These are phyloP conservation scores for Gymnodraco acuticeps DNA, from an alignment of 2,797 vertebrate genomes.

Conservation along the genomic window DNA sequence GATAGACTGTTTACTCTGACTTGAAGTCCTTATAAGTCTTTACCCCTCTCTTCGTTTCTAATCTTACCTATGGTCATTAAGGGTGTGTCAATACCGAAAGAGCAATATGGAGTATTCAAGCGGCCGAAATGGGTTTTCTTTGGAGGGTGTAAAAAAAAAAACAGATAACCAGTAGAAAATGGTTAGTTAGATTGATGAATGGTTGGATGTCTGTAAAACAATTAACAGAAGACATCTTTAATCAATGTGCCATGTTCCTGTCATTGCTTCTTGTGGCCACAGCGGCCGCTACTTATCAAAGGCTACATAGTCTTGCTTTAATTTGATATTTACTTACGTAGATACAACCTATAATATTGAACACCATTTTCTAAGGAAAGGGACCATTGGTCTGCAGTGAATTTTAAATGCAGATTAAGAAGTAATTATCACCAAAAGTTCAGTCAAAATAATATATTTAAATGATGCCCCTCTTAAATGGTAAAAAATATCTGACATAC, in stretches of 20 bases:
- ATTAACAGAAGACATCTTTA: constrained; percentile 1
- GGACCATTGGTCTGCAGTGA: constrained; percentile 74
- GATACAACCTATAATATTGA: constrained; percentile 17
- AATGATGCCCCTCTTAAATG: not conserved
- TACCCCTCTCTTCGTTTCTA: too few relatives aligned
- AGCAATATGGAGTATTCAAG: too few relatives aligned
- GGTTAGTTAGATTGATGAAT: constrained; percentile 4
- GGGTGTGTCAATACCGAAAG: too few relatives aligned
- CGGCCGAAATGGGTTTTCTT: too few relatives aligned
- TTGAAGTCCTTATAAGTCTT: too few relatives aligned
- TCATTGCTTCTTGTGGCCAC: constrained; percentile 2
- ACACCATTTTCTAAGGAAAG: constrained; percentile 48
- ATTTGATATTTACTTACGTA: not conserved
- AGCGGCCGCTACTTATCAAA: constrained; percentile 10
- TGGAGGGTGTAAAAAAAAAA: not conserved
- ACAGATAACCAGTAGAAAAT: constrained; percentile 2
- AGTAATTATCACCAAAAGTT: constrained; percentile 5
- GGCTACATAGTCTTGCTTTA: constrained; percentile 44
- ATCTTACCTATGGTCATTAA: too few relatives aligned
- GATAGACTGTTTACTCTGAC: too few relatives aligned
- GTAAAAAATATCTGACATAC: constrained; percentile 1
- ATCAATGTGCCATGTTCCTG: not conserved
- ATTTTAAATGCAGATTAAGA: constrained; percentile 17
- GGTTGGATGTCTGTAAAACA: not conserved
- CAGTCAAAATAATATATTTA: constrained; percentile 10